Conservation (phyloP, 1,140 invertebrate species). For the Panagrolaimus sp. region DNA sequence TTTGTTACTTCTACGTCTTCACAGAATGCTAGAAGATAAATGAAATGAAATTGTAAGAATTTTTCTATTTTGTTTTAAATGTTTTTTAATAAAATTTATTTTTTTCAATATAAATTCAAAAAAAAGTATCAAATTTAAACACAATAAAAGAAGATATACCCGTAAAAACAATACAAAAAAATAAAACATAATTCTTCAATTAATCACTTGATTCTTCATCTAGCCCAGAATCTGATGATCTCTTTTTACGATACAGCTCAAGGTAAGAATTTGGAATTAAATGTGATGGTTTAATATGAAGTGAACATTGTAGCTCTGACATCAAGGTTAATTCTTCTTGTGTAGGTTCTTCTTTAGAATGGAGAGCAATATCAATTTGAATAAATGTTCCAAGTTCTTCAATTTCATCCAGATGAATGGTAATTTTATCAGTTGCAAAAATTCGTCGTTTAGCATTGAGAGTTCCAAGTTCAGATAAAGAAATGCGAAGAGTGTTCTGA, state of each 20-base stretch:
- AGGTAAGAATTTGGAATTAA: conserved; percentile 18
- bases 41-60: too few species aligned
- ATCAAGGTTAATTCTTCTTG: conserved; percentile 2
- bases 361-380: conserved; percentile 8
- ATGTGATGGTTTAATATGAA: conserved; percentile 22
- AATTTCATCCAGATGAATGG: conserved; percentile 20
- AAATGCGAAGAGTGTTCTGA: conserved; percentile 14
- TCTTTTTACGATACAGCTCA: conserved; percentile 19
- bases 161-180: too few species aligned
- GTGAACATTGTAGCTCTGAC: conserved; percentile 9
- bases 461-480: conserved; percentile 13
- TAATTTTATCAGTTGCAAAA: conserved; percentile 23
- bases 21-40: too few species aligned
- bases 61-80: too few species aligned
- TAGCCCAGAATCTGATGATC: conserved; percentile 17
- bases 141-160: too few species aligned
- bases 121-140: too few species aligned
- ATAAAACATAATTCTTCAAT: neutral
- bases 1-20: too few species aligned
- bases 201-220: conserved; percentile 18
- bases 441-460: conserved; percentile 9
- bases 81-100: too few species aligned
- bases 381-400: conserved; percentile 19
- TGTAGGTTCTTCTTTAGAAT: neutral
- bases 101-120: too few species aligned